Evolutionary conservation across 2,888 invertebrate genomes (phyloP), one percentile per base, ranked within the genome.

Genomic region (Unio pictorum): DNA sequence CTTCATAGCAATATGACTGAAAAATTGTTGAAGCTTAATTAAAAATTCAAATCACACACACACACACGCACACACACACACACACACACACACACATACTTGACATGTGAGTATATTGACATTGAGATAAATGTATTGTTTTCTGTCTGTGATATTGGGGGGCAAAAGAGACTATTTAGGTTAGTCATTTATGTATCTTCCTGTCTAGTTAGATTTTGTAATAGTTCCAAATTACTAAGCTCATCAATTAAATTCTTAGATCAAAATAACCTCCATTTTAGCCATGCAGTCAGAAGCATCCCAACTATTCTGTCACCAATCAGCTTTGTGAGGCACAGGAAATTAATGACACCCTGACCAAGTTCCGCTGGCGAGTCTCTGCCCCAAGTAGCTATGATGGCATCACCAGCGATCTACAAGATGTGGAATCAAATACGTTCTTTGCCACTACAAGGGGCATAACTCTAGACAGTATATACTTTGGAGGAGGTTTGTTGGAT

Each of bases 381-480:
- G 85, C 88, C n/a, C 87, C 90, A 4, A 82, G 78, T 54, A 84
- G 82, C 45, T 60, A 68, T 30, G 84, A 84, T 73, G 88, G 87
- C 7, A 83, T 87, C 26, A 81, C 85, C 20, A 83, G 78, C 58
- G 80, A 83, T 20, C 76, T 90, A 54, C 74, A 81, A 58, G 87
- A 89, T 69, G 83, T 89, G 8, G 85, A 86, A 60, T 83, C 88
- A 2, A 85, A 84, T 60, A 88, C 89, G 4, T 89, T 89, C 75
- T 89, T 90, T 74, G 84, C 90, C 3, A 83, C 82, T 55, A 86
- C 89, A 23, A 83, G 84, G 54, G 76, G 73, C 59, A 87, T 88
- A 59, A 85, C 88, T 3, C 81, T 90, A 60, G 90, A 90, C 78
- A 89, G 89, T 66, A 86, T 90, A 18, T 90, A 90, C 76, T 89